These are phyloP conservation scores for Nesogale talazaci DNA, from an alignment of 2,113 vertebrate genomes.

Conservation along the genomic window DNA sequence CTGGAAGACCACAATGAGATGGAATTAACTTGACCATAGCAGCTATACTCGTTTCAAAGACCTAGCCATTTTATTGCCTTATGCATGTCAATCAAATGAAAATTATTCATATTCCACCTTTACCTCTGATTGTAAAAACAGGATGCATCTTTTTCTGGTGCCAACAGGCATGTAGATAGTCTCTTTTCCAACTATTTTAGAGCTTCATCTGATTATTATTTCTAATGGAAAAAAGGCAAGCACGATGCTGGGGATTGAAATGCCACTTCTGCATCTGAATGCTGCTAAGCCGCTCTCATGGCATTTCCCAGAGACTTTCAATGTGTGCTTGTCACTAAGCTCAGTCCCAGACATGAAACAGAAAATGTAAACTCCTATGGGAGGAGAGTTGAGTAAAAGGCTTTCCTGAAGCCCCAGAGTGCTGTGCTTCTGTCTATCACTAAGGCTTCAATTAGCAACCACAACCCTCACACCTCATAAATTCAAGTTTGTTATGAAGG, in stretches of 20 bases:
- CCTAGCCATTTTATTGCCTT: conserved; percentile 34
- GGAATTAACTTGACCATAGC: no score
- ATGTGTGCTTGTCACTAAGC: conserved; percentile 82
- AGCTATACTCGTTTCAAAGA: background rate
- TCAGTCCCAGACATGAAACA: conserved; percentile 85
- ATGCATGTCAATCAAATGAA: conserved; percentile 50
- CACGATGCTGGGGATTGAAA: conserved; percentile 81
- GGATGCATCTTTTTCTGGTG: conserved; percentile 25
- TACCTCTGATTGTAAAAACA: conserved; percentile 74
- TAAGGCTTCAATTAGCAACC: conserved; percentile 51
- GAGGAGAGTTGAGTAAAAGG: conserved; percentile 72
- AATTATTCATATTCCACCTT: conserved; percentile 66
- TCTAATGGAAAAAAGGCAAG: conserved; percentile 71
- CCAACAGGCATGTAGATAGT: conserved; percentile 47
- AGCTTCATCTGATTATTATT: conserved; percentile 81
- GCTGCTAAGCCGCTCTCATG: conserved; percentile 83
- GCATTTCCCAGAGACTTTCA: conserved; percentile 83
- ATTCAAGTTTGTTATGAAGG: conserved; percentile 8
- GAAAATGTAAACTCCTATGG: conserved; percentile 83
- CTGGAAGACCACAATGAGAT: no score
- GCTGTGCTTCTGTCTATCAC: conserved; percentile 71
- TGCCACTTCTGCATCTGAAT: conserved; percentile 85
- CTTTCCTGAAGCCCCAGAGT: conserved; percentile 77
- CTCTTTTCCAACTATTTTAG: conserved; percentile 67
- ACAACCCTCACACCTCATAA: conserved; percentile 37